Evolutionary conservation across 1,140 invertebrate genomes (phyloP), one percentile per base, ranked within the genome.

Genomic region (Cotesia glomerata): DNA sequence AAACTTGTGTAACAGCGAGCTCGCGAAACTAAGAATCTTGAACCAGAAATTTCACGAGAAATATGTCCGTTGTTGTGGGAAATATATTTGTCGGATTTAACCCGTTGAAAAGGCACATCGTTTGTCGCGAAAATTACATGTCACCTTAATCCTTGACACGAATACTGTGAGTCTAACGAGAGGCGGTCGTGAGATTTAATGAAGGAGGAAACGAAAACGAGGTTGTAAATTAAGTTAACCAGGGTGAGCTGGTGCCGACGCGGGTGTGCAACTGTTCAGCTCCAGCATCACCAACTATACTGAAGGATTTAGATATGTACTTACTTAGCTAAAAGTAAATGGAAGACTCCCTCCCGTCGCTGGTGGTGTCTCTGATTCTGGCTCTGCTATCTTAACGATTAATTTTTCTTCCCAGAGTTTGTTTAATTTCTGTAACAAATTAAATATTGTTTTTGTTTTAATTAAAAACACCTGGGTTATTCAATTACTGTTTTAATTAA

Each of bases 71-170:
- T 45, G 39, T 45, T 45, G 8, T 45, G 39, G 7, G 7, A 7
- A 45, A 45, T 45, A 14, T 16, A 61, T 32, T 63, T n/a, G 36
- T 63, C 0, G 34, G 61, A 11, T 63, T n/a, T n/a, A 32, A n/a
- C 7, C 26, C 4, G 34, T 14, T 58, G 54, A 32, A 61, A 61
- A 35, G 36, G 34, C 9, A 36, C 52, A 54, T 54, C 49, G 63
- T 56, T 62, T 56, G 49, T 71, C 69, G 65, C 45, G 65, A 35
- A 49, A 73, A 73, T 73, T 73, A 66, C 66, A 63, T 73, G 72
- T 73, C 72, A 69, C 67, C 59, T 73, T 73, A 73, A 73, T 73
- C 72, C 72, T 73, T 73, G 72, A 73, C 72, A 73, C 66, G 67
- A 73, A 69, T 73, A 64, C 63, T 63, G 3, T 13, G 66, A 39